Base-by-base conservation (phyloP, 2,797 vertebrate genomes). In the Hipposideros larvatus region DNA sequence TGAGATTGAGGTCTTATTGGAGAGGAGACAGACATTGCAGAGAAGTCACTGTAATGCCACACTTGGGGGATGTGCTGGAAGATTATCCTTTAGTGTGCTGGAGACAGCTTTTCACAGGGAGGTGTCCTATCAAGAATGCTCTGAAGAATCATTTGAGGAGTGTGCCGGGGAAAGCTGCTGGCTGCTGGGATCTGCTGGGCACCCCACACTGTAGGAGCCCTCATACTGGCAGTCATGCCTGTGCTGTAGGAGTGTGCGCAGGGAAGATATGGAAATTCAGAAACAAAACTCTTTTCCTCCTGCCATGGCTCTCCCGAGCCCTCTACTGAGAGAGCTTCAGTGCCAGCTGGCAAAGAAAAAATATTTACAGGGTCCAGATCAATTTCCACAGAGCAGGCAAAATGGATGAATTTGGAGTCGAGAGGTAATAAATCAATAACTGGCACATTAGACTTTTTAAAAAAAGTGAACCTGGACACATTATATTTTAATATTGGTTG, bases 401-500 rank as follows among this genome's bases (percentile, higher is more conserved):
- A 68, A 88, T 74, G 78, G 14, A 19, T 86, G 34, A 92, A 86
- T 74, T 74, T 79, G 43, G 63, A 94, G 11, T 43, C 66, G 43
- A 71, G 24, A 68, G 18, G 5, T 80, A 83, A 74, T 79, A 77
- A 61, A 41, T 77, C 22, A 92, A 77, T 65, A 88, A 77, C 24
- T 5, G 46, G 43, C 59, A 92, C 1, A 59, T 90, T 65, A 7
- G 19, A 84, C 87, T 68, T 55, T 82, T 63, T 0, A 9, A 57
- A 89, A 61, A 74, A 77, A 96, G 31, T 82, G 28, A 43, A 43
- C 71, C 28, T 88, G 57, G 75, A 65, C 41, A 63, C 1, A 11
- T 92, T 96, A 24, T 68, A 83, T 63, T 92, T 93, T 71, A 93
- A 53, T 91, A 84, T 89, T 91, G 53, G 34, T 34, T 70, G 11